Base-by-base conservation (phyloP, 2,113 vertebrate genomes). In the Andinoacara biseriatus region DNA sequence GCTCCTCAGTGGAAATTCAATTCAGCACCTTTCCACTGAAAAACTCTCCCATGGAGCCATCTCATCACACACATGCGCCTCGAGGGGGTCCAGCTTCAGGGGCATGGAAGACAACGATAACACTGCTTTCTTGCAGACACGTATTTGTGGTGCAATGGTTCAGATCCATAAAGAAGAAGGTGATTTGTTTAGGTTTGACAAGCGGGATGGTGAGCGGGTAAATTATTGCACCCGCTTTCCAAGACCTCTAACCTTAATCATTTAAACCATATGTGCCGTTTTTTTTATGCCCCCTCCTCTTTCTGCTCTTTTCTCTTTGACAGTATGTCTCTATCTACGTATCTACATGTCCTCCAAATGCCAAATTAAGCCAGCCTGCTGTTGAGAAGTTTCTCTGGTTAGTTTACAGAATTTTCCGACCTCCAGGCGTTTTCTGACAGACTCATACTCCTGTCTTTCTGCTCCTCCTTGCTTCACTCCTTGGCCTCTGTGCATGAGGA, bases 381-480 rank as follows among this genome's bases (percentile, higher is more conserved):
- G 74, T 60, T 81, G 87, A 88, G 84, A 89, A 82, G 86, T 88
- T 78, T 89, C 77, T 89, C 60, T 85, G 78, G 91, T 93, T 87
- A 87, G 87, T 94, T 95, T 93, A 93, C 86, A 86, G 93, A 94
- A 90, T 95, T 95, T 95, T 95, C 93, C 93, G 1, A 90, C 93
- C 95, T 91, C 83, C 82, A 26, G 93, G 93, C 83, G 2, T 57
- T 94, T 92, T 92, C 89, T 94, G 92, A 93, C 91, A 91, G 88
- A 80, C 87, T 87, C 77, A 31, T 90, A 88, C 76, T 81, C 85
- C 13, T 87, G 79, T 92, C 87, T 87, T 87, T 88, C 49, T 75
- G 69, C 88, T 88, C 77, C 84, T 87, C 84, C 81, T 88, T 86
- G 79, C 83, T 74, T 93, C 90, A 86, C 86, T 91, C 46, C 82